Conservation (phyloP, 23 tunicate genomes). For the Halocynthia roretzi region DNA sequence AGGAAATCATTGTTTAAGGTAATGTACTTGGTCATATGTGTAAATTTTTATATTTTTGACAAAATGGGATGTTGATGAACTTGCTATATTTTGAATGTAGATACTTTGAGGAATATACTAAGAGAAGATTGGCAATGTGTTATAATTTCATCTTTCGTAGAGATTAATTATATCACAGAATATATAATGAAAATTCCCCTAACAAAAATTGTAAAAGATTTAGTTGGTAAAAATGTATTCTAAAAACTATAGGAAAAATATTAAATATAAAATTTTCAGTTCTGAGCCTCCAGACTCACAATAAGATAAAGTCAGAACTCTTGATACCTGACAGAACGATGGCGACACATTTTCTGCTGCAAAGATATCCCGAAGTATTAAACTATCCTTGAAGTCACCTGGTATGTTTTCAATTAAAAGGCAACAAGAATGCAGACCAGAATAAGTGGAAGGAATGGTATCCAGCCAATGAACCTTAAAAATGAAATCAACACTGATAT, state of each 20-base stretch:
- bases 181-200: too few species aligned
- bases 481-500: not conserved
- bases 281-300: not conserved
- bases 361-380: conserved; percentile 19
- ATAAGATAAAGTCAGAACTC: not conserved
- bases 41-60: too few species aligned
- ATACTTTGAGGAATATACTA: too few species aligned
- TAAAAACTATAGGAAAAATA: not conserved
- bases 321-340: conserved; percentile 58
- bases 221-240: not conserved
- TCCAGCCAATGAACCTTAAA: conserved; percentile 87
- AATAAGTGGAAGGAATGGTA: conserved; percentile 56
- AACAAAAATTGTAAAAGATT: too few species aligned
- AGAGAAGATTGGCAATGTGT: too few species aligned
- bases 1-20: not conserved
- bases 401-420: conserved; percentile 66
- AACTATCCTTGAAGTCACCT: conserved; percentile 25
- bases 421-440: conserved; percentile 66
- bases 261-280: not conserved
- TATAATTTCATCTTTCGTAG: too few species aligned
- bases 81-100: too few species aligned
- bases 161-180: too few species aligned
- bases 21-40: too few species aligned
- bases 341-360: conserved; percentile 34
- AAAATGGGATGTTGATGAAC: too few species aligned